These are phyloP conservation scores for Rhingia rostrata DNA, from an alignment of 2,888 invertebrate genomes.

Conservation along the genomic window DNA sequence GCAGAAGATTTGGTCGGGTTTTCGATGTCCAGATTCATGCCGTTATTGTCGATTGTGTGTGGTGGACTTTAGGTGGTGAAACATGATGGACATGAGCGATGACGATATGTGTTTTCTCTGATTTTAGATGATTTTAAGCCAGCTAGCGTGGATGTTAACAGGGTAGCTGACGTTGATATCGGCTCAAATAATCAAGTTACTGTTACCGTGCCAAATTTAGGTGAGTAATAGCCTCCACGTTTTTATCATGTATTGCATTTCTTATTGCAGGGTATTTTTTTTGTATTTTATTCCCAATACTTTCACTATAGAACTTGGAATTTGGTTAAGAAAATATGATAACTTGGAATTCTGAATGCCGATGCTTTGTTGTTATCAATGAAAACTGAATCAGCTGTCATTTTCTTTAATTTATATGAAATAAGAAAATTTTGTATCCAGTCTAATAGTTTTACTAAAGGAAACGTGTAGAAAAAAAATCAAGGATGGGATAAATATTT, in stretches of 20 bases:
- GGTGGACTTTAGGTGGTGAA: not conserved
- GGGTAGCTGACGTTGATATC: conserved; percentile 95
- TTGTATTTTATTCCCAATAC: not conserved
- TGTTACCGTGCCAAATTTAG: conserved; percentile 95
- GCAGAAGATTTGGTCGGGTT: not conserved
- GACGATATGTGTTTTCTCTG: conserved; percentile 54
- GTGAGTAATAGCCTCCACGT: conserved; percentile 81
- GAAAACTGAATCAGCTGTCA: too few relatives aligned
- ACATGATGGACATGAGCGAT: conserved; percentile 4
- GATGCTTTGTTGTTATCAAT: too few relatives aligned
- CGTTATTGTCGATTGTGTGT: conserved; percentile 10
- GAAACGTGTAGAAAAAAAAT: too few relatives aligned
- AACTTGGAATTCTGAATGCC: too few relatives aligned
- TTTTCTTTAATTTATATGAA: too few relatives aligned
- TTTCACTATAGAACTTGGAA: too few relatives aligned
- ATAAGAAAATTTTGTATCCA: too few relatives aligned
- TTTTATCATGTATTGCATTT: not conserved
- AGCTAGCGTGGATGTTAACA: conserved; percentile 96
- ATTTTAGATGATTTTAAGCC: conserved; percentile 98
- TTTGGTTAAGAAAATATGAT: too few relatives aligned
- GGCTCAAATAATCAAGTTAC: conserved; percentile 95
- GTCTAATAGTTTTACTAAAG: too few relatives aligned
- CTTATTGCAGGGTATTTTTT: not conserved
- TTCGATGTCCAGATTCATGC: not conserved
- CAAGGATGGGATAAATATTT: too few relatives aligned